Conservation (phyloP, 2,113 vertebrate species). For the Mobula birostris region DNA sequence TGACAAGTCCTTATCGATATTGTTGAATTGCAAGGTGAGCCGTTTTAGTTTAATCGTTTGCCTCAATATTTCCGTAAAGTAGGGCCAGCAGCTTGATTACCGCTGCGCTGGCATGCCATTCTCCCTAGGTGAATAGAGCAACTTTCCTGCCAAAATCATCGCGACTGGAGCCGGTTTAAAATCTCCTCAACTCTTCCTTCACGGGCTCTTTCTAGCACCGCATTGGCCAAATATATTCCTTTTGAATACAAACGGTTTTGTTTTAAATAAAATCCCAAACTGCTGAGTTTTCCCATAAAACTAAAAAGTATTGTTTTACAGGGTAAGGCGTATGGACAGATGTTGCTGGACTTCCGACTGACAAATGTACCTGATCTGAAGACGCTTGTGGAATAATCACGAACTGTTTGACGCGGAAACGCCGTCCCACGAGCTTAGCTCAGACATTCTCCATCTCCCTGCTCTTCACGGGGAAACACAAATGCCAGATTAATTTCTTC, state of each 20-base stretch:
- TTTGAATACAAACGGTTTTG: neutral
- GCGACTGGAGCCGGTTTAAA: neutral
- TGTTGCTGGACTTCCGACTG: slow-evolving; percentile 74
- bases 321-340: slow-evolving; percentile 79
- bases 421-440: too few relatives aligned
- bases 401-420: neutral
- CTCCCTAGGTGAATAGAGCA: neutral
- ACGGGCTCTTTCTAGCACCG: neutral
- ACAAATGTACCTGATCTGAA: slow-evolving; percentile 73
- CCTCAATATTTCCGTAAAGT: neutral
- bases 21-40: neutral
- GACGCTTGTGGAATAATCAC: slow-evolving; percentile 57
- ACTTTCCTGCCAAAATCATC: neutral
- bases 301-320: slow-evolving; percentile 44
- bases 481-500: neutral
- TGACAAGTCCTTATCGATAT: neutral
- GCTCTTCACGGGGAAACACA: neutral
- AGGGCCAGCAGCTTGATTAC: too few relatives aligned
- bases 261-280: neutral
- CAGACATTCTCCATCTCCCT: neutral
- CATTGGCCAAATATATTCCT: neutral
- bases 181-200: neutral
- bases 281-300: neutral
- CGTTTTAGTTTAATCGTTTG: neutral
- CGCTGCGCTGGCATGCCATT: neutral